These are phyloP conservation scores for Struthidea cinerea DNA, from an alignment of 2,113 vertebrate species.

Conservation along the genomic window DNA sequence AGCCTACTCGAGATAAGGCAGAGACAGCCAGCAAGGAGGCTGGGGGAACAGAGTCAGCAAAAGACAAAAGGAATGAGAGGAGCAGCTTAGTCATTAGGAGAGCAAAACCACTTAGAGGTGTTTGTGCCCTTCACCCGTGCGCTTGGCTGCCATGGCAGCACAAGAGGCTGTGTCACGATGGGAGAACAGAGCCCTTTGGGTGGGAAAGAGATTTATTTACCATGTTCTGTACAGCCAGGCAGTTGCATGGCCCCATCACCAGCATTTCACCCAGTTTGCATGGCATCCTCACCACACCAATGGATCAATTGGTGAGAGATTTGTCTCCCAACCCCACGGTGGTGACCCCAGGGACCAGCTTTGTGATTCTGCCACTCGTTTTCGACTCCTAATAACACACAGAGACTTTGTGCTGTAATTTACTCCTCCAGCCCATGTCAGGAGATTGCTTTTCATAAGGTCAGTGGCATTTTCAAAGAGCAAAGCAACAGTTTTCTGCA, in stretches of 20 bases:
- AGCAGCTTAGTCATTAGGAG: neutral
- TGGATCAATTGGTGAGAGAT: neutral
- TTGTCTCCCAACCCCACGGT: accelerated
- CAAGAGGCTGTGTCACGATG: neutral
- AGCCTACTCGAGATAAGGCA: neutral
- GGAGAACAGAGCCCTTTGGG: neutral
- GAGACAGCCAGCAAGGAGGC: neutral
- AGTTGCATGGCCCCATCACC: neutral
- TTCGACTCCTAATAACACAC: neutral
- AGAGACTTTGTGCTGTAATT: neutral
- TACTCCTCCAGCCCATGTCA: neutral
- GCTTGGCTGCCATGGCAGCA: neutral
- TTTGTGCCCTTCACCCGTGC: neutral
- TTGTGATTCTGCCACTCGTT: neutral
- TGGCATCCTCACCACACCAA: accelerated
- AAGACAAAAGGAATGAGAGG: neutral
- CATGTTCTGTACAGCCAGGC: neutral
- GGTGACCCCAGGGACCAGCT: neutral
- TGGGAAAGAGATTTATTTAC: neutral
- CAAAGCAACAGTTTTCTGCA: neutral
- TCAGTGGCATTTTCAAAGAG: neutral
- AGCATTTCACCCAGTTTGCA: neutral
- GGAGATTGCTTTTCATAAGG: neutral
- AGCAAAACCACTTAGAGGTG: neutral
- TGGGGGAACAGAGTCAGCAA: neutral